A percentile compares a stretch with the other conserved stretches of the same genome.
These are phyloP conservation scores for Dallia pectoralis DNA, from an alignment of 2,797 vertebrate species.

Conservation along the genomic window DNA sequence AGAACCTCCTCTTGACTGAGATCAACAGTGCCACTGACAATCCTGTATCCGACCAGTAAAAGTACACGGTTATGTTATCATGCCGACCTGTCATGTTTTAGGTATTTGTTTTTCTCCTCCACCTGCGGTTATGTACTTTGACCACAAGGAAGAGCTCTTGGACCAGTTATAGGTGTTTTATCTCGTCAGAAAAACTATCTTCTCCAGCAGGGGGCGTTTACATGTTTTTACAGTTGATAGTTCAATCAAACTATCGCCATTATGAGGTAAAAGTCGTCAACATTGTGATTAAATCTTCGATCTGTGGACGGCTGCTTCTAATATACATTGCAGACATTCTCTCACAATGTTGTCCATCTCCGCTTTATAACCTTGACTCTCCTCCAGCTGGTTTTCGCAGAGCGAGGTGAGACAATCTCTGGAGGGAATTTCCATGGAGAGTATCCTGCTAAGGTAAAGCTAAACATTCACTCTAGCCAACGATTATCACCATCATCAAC, in stretches of 20 bases:
- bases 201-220: too few relatives aligned
- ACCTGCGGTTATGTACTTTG: neutral
- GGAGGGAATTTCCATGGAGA: slow-evolving; percentile 46
- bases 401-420: slow-evolving; percentile 28
- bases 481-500: neutral
- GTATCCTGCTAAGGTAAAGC: slow-evolving; percentile 39
- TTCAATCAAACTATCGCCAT: too few relatives aligned
- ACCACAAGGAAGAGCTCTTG: slow-evolving; percentile 3
- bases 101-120: neutral
- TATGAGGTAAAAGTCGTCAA: too few relatives aligned
- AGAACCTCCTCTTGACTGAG: slow-evolving; percentile 42
- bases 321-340: neutral
- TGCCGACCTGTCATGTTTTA: neutral
- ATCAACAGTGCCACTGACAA: slow-evolving; percentile 51
- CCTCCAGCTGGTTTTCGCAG: slow-evolving; percentile 34
- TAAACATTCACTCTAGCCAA: neutral
- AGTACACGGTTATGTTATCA: neutral
- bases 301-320: neutral
- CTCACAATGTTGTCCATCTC: neutral
- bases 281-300: too few relatives aligned
- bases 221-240: too few relatives aligned
- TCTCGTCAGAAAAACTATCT: neutral
- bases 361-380: slow-evolving; percentile 6
- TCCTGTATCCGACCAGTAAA: slow-evolving; percentile 30
- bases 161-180: neutral